Evolutionary conservation across 2,113 vertebrate species (phyloP), one percentile per base, ranked within the genome.

Genomic region (Leucopsar rothschildi): DNA sequence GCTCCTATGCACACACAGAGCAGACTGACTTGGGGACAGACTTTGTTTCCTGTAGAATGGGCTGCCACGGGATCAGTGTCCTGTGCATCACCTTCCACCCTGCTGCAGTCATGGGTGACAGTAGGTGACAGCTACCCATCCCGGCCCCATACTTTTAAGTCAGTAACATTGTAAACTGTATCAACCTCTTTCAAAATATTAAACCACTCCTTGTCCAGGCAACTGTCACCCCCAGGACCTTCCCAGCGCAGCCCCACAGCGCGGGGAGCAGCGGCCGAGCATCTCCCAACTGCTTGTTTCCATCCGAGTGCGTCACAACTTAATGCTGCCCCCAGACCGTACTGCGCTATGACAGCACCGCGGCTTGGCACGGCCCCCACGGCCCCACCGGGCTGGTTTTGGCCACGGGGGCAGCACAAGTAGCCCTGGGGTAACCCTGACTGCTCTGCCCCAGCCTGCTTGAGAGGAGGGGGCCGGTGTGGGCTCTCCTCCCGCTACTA

Each of bases 221-320:
- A 17, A 8, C 56, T 33, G 42, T 24, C 52, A 45, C 19, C 31
- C 42, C 15, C 37, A 76, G 72, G 72, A 29, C 64, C n/a, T 35
- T 89, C 37, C 40, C 72, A 64, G 53, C 0, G 2, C 40, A 86
- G 44, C 42, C 56, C 52, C 64, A 42, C 31, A 19, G 35, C 4
- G 1, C 18, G 11, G 40, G 61, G 92, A 91, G 89, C 78, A 22
- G 59, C 6, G 10, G 42, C 10, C 7, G 3, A 86, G 44, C 44
- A 4, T 80, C 71, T 81, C 93, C 31, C 85, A 90, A 75, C 87
- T 73, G 87, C 92, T 39, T 64, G 60, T 86, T 95, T 90, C 85
- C 93, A 96, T 81, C 64, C 11, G 76, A 94, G 92, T 96, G 96
- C 95, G 95, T 97, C 96, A 96, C 95, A 96, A 90, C 59, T 88